phyloP scores from a whole-genome alignment of 2,113 vertebrate species.

The Alethe diademata region DNA sequence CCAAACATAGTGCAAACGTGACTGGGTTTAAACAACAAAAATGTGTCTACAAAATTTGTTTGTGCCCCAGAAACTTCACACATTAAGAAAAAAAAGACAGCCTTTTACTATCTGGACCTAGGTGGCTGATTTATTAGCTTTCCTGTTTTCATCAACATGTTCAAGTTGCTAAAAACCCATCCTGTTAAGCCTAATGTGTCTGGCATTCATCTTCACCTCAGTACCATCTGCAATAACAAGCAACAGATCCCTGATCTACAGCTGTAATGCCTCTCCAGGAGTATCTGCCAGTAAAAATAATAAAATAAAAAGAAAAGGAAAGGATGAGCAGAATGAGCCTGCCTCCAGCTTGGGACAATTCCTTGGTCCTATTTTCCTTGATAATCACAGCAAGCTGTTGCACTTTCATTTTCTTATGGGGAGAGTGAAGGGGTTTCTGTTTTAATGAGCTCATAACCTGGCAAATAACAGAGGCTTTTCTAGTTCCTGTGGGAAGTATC shows the following conservation, averaged over 20 bases:
- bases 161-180: constrained; percentile 19
- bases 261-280: neutral
- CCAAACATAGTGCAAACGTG: neutral
- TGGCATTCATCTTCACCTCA: constrained; percentile 17
- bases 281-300: neutral
- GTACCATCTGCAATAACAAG: constrained; percentile 3
- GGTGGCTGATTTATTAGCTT: constrained; percentile 6
- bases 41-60: neutral
- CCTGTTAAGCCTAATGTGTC: neutral
- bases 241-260: neutral
- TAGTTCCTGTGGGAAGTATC: neutral
- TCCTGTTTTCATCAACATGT: constrained; percentile 23
- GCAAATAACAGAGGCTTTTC: neutral
- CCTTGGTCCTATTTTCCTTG: neutral
- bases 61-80: neutral
- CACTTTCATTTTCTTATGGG: neutral
- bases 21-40: neutral
- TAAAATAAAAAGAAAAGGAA: neutral
- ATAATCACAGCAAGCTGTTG: neutral
- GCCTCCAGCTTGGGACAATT: neutral
- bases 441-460: neutral
- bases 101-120: neutral
- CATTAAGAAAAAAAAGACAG: neutral
- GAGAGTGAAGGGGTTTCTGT: neutral
- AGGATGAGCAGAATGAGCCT: neutral